These are phyloP conservation scores for Clunio marinus DNA, from an alignment of 2,888 invertebrate genomes.

Conservation along the genomic window DNA sequence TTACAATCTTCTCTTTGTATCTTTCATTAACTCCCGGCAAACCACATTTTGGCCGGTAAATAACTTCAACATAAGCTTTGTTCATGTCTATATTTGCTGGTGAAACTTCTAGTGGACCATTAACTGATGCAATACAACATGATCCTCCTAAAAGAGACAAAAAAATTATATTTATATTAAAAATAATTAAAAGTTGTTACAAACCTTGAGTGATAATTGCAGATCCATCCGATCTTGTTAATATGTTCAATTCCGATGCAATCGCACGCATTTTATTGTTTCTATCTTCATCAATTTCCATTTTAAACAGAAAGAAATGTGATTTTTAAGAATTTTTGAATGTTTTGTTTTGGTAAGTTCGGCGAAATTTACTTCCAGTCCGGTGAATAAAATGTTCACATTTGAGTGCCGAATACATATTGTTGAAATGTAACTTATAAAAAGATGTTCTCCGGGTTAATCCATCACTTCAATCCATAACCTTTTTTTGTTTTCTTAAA, in stretches of 20 bases:
- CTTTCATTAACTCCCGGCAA: conserved; percentile 66
- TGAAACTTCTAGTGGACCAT: conserved; percentile 79
- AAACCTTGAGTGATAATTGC: conserved; percentile 73
- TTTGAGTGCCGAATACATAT: no score
- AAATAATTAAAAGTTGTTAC: conserved; percentile 24
- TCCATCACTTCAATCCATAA: no score
- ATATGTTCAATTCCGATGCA: conserved; percentile 66
- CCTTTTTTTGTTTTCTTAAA: no score
- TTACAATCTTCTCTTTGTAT: conserved; percentile 68
- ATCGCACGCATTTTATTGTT: conserved; percentile 46
- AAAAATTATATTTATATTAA: not conserved
- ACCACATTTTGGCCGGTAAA: conserved; percentile 72
- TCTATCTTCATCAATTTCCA: not conserved
- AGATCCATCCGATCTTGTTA: conserved; percentile 74
- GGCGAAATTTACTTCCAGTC: not conserved
- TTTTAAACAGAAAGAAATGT: not conserved
- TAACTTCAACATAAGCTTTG: conserved; percentile 72
- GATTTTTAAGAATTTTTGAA: no score
- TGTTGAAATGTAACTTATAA: no score
- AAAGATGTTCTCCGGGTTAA: no score
- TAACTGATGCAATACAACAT: conserved; percentile 68
- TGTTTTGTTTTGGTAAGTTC: not conserved
- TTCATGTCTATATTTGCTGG: conserved; percentile 71
- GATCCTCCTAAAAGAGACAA: conserved; percentile 64
- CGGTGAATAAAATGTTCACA: not conserved